Conservation (phyloP, 30 jellyfish, hydroid and myxozoan genomes). For the Catostylus mosaicus region DNA sequence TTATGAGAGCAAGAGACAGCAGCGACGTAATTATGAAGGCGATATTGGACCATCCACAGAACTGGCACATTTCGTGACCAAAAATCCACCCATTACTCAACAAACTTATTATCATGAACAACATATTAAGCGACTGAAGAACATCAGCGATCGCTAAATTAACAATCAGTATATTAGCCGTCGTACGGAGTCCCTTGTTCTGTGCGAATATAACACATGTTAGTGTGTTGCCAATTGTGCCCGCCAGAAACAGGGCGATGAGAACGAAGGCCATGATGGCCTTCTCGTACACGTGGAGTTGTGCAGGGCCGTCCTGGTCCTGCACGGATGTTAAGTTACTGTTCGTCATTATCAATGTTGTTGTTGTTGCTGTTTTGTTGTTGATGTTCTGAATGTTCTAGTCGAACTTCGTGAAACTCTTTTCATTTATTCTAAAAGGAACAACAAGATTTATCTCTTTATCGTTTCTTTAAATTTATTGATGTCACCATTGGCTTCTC, state of each 20-base stretch:
- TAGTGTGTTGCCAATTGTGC: conserved; percentile 56
- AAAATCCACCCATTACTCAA: conserved; percentile 58
- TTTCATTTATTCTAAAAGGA: background rate
- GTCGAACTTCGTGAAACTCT: background rate
- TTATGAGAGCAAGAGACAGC: conserved; percentile 45
- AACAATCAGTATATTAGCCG: conserved; percentile 49
- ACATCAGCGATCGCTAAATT: conserved; percentile 70
- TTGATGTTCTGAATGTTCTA: background rate
- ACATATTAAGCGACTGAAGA: conserved; percentile 53
- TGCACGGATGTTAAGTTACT: background rate
- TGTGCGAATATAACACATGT: conserved; percentile 48
- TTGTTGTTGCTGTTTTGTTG: background rate
- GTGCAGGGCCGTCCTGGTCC: conserved; percentile 8
- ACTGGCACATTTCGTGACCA: conserved; percentile 64
- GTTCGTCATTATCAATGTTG: conserved; percentile 21
- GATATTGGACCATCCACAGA: conserved; percentile 56
- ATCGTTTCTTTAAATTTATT: background rate
- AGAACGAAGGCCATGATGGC: conserved; percentile 20
- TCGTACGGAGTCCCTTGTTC: conserved; percentile 40
- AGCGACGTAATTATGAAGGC: conserved; percentile 54
- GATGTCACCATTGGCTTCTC: no score
- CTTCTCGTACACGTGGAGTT: conserved; percentile 22
- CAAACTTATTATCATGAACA: conserved; percentile 30
- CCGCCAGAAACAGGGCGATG: conserved; percentile 23
- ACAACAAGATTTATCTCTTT: background rate